Conservation (phyloP, 2,888 invertebrate genomes). For the Agapostemon virescens region DNA sequence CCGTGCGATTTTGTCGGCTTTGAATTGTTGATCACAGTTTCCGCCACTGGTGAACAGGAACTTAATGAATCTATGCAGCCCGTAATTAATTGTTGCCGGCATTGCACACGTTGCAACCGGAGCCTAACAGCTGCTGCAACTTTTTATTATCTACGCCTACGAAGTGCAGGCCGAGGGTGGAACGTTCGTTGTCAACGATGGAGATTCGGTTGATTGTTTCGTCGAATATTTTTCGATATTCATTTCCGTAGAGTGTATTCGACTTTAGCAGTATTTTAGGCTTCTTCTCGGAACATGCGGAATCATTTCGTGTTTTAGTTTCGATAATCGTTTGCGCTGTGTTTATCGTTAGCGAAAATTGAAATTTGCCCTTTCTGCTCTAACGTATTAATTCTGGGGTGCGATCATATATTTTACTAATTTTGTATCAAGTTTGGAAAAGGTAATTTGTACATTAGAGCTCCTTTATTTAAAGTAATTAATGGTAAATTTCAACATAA, state of each 20-base stretch:
- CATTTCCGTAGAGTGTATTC: background rate
- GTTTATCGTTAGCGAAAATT: no score
- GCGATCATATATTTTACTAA: no score
- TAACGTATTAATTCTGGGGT: no score
- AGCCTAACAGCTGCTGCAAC: background rate
- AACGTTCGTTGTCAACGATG: background rate
- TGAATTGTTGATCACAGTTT: conserved; percentile 43
- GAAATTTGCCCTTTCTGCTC: no score
- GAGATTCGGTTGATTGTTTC: background rate
- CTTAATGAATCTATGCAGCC: conserved; percentile 22
- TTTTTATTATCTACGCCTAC: background rate
- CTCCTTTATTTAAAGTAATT: no score
- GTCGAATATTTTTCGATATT: background rate
- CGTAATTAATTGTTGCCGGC: background rate
- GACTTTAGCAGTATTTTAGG: background rate
- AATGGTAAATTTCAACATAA: no score
- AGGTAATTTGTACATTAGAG: no score
- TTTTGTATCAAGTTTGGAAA: no score
- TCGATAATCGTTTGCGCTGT: no score
- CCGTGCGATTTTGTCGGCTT: conserved; percentile 33
- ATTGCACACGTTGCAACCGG: background rate
- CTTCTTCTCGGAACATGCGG: background rate
- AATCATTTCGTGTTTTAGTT: no score
- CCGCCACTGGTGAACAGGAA: conserved; percentile 17
- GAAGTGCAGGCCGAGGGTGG: background rate